Percentiles rank a stretch among this genome's conserved stretches.
Conservation (phyloP, 2,113 vertebrate genomes). For the Sceloporus tristichus region DNA sequence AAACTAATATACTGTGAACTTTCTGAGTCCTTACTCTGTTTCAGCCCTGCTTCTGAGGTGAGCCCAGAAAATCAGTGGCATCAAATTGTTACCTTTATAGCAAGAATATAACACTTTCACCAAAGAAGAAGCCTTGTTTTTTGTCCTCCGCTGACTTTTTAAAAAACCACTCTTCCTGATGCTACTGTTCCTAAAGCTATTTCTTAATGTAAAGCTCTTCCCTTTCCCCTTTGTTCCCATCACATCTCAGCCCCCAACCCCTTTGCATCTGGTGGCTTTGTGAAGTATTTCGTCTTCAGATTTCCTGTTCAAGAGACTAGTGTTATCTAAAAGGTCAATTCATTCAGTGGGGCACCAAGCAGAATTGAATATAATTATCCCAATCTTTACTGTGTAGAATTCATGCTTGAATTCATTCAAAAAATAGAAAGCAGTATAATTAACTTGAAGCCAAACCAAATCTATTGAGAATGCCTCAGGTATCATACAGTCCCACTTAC, state of each 20-base stretch:
- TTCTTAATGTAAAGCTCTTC: constrained; percentile 68
- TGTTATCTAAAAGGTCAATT: constrained; percentile 98
- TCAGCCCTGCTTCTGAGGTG: constrained; percentile 62
- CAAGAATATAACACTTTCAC: constrained; percentile 22
- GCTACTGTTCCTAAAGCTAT: constrained; percentile 65
- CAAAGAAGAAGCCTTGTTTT: constrained; percentile 69
- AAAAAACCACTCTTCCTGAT: constrained; percentile 74
- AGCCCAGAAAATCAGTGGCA: constrained; percentile 78
- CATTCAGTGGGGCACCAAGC: constrained; percentile 94
- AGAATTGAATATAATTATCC: constrained; percentile 99
- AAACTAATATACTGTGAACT: constrained; percentile 31
- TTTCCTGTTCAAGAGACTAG: constrained; percentile 93
- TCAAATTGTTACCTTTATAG: constrained; percentile 75
- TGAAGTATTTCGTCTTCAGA: constrained; percentile 92
- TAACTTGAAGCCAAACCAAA: constrained; percentile 90
- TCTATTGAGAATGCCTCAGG: constrained; percentile 96
- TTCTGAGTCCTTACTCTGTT: constrained; percentile 45
- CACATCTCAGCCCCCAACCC: constrained; percentile 65
- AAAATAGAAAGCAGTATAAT: constrained; percentile 95
- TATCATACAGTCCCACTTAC: constrained; percentile 98
- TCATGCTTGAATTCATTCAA: constrained; percentile 98
- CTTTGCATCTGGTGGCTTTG: constrained; percentile 88
- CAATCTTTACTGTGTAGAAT: constrained; percentile 95
- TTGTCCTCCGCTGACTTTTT: neutral
- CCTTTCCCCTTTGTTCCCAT: constrained; percentile 56